phyloP scores from a whole-genome alignment of 2,888 invertebrate species.

The Poecilus cupreus region DNA sequence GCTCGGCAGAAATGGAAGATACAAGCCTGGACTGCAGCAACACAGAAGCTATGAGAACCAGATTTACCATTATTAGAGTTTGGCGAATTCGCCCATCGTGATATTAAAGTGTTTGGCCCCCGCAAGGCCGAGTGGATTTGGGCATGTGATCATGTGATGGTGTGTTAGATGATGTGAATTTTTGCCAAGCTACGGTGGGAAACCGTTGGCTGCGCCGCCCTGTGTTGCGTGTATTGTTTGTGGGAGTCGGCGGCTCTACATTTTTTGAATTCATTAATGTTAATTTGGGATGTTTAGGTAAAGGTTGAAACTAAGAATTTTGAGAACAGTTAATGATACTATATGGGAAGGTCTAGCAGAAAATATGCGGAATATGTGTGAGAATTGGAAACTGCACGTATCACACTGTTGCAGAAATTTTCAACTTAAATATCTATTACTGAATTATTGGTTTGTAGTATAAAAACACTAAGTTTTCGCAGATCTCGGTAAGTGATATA shows the following conservation, averaged over 20 bases:
- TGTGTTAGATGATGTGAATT: slow-evolving; percentile 36
- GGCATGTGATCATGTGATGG: slow-evolving; percentile 10
- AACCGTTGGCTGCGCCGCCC: background rate
- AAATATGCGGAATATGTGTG: slow-evolving; percentile 29
- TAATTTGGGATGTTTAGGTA: slow-evolving; percentile 42
- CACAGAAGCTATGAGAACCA: slow-evolving; percentile 7
- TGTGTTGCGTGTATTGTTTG: slow-evolving; percentile 27
- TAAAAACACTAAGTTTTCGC: too few species aligned
- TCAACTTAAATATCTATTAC: background rate
- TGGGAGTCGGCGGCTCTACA: slow-evolving; percentile 33
- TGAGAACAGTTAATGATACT: slow-evolving; percentile 6
- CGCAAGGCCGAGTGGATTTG: background rate
- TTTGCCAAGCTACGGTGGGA: slow-evolving; percentile 2
- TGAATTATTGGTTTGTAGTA: too few species aligned
- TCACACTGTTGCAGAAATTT: background rate
- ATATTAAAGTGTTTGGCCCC: background rate
- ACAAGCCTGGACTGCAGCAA: too few species aligned
- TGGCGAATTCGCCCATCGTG: slow-evolving; percentile 7
- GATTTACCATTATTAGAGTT: slow-evolving; percentile 18
- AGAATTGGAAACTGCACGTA: background rate
- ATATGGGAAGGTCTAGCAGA: slow-evolving; percentile 25
- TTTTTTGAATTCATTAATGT: slow-evolving; percentile 46
- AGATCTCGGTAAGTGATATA: too few species aligned
- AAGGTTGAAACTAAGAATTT: slow-evolving; percentile 38
- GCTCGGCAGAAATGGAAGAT: too few species aligned